Base-by-base conservation (phyloP, 1,140 invertebrate species). In the Papilio dardanus region DNA sequence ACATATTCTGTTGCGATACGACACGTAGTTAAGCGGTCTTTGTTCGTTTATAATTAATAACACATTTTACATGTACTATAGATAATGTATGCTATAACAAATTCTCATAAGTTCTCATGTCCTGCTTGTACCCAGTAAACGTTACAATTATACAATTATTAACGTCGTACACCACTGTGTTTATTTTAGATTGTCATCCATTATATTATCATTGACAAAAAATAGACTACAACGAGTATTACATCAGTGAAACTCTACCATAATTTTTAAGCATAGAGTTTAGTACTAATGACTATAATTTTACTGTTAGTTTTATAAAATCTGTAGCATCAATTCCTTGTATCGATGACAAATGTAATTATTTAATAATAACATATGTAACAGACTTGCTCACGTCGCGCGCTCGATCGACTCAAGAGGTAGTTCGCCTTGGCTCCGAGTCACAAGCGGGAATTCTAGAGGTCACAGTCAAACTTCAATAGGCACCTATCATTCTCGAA, bases 41-140 rank as follows among this genome's bases (percentile, higher is more conserved):
- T 58, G 54, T 58, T 58, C 54, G 54, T 58, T 58, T 58, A 12
- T 21, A 58, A 58, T 58, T 58, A 58, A 58, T 58, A 58, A 58
- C 21, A 50, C 46, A 50, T 19, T 30, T 10, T 28, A 28, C 24
- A 14, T 58, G 24, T 28, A 28, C 54, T 14, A 5, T 28, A 12
- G 42, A 46, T 46, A n/a, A 12, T 58, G 54, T 58, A 58, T 58
- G 50, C 50, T 24, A 3, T 28, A 58, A 58, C 12, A 58, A 24
- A 58, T 58, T 58, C 54, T 58, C 54, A 58, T 14, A 58, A 16
- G 12, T 58, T 58, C 24, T 24, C 24, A 12, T 30, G 42, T 46
- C 50, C 21, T 54, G 5, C 19, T 21, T 54, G 8, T 54, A 24
- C 7, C 6, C 7, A 21, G 21, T 24, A 28, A 24, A 24, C 21